Evolutionary conservation across 23 tunicate genomes (phyloP).

Genomic region (Clavelina lepadiformis): DNA sequence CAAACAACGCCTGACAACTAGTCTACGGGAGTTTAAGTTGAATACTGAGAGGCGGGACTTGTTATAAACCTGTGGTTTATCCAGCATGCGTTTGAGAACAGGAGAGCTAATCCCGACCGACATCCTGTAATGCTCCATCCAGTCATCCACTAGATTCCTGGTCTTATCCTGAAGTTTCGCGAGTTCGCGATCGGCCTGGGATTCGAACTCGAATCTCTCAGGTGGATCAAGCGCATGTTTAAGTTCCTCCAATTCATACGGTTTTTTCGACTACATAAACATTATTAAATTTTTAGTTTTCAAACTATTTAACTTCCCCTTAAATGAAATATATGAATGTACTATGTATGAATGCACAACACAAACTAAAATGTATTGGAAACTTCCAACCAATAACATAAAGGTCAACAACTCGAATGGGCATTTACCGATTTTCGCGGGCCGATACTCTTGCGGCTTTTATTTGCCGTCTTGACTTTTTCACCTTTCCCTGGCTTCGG

Average conservation of each 20-base stretch:
- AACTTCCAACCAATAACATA: not conserved
- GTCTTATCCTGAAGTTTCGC: slow-evolving; percentile 45
- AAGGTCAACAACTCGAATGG: not conserved
- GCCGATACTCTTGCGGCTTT: slow-evolving; percentile 6
- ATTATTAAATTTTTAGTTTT: too few species aligned
- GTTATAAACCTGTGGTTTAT: slow-evolving; percentile 61
- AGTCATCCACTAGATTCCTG: slow-evolving; percentile 55
- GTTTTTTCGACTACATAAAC: slow-evolving; percentile 30
- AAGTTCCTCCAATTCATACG: slow-evolving; percentile 50
- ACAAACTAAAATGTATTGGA: too few species aligned
- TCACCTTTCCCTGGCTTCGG: not conserved
- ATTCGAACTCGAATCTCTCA: slow-evolving; percentile 85
- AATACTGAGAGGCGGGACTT: too few species aligned
- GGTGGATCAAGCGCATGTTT: slow-evolving; percentile 62
- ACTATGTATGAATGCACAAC: too few species aligned
- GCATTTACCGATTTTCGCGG: slow-evolving; percentile 9
- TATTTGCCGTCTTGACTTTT: slow-evolving; percentile 4
- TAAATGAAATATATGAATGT: too few species aligned
- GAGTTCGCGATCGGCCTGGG: slow-evolving; percentile 87
- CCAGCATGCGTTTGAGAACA: slow-evolving; percentile 45
- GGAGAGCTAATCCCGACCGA: slow-evolving; percentile 71
- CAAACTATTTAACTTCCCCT: too few species aligned
- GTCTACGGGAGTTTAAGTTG: too few species aligned
- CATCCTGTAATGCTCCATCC: slow-evolving; percentile 87
- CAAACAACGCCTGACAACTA: too few species aligned